Conservation (phyloP, 2,113 vertebrate genomes). For the Alethe castanea region DNA sequence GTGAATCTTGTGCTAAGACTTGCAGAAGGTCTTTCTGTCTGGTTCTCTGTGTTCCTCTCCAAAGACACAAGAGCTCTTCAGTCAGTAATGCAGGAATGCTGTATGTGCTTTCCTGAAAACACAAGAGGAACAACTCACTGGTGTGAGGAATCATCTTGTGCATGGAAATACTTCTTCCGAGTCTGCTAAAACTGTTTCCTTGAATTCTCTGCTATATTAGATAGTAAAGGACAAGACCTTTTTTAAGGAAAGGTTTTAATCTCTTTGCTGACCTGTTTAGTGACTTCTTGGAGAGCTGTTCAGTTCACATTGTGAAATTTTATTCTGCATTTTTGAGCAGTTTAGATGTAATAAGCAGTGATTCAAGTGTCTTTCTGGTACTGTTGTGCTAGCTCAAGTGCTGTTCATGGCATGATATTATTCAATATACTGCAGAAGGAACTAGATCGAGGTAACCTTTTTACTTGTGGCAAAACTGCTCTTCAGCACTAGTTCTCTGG, state of each 20-base stretch:
- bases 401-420: neutral
- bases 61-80: neutral
- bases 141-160: neutral
- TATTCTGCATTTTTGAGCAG: neutral
- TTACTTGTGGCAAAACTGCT: neutral
- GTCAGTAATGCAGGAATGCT: neutral
- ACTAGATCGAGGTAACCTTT: neutral
- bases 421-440: neutral
- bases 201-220: neutral
- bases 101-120: neutral
- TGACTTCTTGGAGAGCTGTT: neutral
- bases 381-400: neutral
- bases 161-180: neutral
- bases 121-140: neutral
- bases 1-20: neutral
- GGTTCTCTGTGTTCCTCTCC: neutral
- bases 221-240: neutral
- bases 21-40: neutral
- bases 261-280: neutral
- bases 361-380: neutral
- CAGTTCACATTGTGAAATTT: neutral
- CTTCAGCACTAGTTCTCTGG: neutral
- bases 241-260: neutral
- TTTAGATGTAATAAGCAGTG: neutral
- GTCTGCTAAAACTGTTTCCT: neutral